Conservation (phyloP, 1,140 invertebrate species). For the Chionoecetes opilio region DNA sequence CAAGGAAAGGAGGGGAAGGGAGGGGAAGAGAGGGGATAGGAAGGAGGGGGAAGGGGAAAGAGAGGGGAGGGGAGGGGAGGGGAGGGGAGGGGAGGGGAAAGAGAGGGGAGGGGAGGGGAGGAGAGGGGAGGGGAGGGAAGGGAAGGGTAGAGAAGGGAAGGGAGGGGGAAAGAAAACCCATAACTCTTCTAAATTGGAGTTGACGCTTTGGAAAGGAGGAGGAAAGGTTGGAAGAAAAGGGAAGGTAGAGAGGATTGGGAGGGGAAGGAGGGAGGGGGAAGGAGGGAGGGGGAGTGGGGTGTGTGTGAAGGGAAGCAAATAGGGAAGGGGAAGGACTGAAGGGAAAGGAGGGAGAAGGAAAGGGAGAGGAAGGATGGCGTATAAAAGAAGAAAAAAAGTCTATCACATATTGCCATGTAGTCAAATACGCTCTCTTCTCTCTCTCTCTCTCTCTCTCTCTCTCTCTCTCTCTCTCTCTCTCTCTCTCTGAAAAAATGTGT, state of each 20-base stretch:
- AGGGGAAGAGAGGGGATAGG: too few relatives aligned
- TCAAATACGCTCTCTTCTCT: background rate
- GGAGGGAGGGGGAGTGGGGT: background rate
- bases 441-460: background rate
- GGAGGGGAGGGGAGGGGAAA: background rate
- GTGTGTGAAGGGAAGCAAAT: too few relatives aligned
- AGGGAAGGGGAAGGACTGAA: too few relatives aligned
- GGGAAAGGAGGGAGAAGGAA: too few relatives aligned
- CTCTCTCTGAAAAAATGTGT: too few relatives aligned
- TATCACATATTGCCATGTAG: too few relatives aligned
- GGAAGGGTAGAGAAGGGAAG: background rate
- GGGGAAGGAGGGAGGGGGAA: background rate
- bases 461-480: background rate
- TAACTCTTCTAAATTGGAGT: background rate
- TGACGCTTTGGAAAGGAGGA: background rate
- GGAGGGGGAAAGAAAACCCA: background rate
- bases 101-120: background rate
- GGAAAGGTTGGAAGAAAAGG: background rate
- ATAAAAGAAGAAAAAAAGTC: too few relatives aligned
- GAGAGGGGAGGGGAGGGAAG: too few relatives aligned
- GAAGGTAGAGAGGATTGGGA: background rate
- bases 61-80: too few relatives aligned
- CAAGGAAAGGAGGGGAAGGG: background rate
- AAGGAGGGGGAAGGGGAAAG: too few relatives aligned
- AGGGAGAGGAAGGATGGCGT: too few relatives aligned